Conservation (phyloP, 1,140 invertebrate species). For the Calosoma granatense region DNA sequence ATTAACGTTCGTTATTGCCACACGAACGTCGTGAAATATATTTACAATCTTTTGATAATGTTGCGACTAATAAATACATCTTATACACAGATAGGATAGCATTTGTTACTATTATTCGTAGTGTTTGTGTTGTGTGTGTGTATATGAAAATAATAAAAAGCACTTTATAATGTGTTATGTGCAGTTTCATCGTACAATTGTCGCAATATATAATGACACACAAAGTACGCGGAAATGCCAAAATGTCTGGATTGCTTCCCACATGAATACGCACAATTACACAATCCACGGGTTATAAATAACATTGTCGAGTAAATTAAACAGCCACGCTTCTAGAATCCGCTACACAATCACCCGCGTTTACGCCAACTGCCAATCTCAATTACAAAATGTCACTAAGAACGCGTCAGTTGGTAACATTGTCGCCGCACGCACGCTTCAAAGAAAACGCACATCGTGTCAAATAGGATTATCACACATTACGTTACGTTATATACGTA, state of each 20-base stretch:
- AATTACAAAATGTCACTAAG: neutral
- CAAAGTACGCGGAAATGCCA: neutral
- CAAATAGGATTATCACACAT: slow-evolving; percentile 25
- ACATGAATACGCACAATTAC: neutral
- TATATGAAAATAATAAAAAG: too few relatives aligned
- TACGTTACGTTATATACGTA: slow-evolving; percentile 10
- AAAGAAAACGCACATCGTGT: slow-evolving; percentile 23
- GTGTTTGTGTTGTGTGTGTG: too few relatives aligned
- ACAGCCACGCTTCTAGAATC: neutral
- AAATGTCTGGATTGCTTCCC: neutral
- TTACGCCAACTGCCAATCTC: neutral
- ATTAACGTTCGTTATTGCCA: too few relatives aligned
- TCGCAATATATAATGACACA: too few relatives aligned
- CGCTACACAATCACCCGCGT: neutral
- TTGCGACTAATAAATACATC: too few relatives aligned
- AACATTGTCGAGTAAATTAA: neutral
- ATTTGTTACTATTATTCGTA: too few relatives aligned
- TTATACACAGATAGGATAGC: too few relatives aligned
- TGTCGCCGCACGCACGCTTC: slow-evolving; percentile 17
- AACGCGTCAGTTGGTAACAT: neutral
- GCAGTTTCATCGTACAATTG: too few relatives aligned
- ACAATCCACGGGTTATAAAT: neutral
- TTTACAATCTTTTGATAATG: too few relatives aligned
- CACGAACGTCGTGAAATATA: too few relatives aligned
- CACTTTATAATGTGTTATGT: too few relatives aligned